phyloP scores from a whole-genome alignment of 1,140 invertebrate species.

The Leptinotarsa lineolata region DNA sequence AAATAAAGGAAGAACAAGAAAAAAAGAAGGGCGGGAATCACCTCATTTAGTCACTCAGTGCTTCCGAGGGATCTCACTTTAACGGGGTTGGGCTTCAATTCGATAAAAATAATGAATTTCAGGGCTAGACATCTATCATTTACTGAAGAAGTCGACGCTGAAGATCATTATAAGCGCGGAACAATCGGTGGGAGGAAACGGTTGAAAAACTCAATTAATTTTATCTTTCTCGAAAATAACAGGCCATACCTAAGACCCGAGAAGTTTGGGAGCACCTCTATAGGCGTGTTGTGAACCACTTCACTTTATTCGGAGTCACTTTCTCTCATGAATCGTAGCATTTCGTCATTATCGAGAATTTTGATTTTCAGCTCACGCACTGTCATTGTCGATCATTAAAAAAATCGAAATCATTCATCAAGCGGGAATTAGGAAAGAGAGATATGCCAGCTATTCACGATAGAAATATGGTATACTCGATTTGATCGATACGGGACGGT shows the following conservation, averaged over 20 bases:
- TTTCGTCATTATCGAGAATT: slow-evolving; percentile 1
- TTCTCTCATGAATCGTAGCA: slow-evolving; percentile 2
- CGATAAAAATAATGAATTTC: slow-evolving; percentile 9
- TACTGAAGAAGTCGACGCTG: slow-evolving; percentile 7
- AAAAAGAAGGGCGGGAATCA: too few species aligned
- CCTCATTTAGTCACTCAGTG: too few species aligned
- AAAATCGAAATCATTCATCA: slow-evolving; percentile 3
- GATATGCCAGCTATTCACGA: slow-evolving; percentile 5
- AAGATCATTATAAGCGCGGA: not conserved
- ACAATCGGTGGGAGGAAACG: slow-evolving; percentile 4
- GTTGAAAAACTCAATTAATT: slow-evolving; percentile 3
- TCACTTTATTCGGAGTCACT: not conserved
- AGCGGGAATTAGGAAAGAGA: not conserved
- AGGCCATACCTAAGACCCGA: not conserved
- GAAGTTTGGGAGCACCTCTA: slow-evolving; percentile 2
- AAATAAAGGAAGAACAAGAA: too few species aligned
- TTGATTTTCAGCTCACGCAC: slow-evolving; percentile 5
- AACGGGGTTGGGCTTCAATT: not conserved
- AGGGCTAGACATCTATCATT: not conserved
- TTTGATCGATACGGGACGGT: not conserved
- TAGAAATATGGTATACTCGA: not conserved
- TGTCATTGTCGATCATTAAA: not conserved
- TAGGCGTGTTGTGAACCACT: not conserved
- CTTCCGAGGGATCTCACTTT: too few species aligned
- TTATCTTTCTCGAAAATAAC: not conserved